Evolutionary conservation across 2,113 vertebrate species (phyloP), one percentile per base, ranked within the genome.

Genomic region (Mustela nigripes): DNA sequence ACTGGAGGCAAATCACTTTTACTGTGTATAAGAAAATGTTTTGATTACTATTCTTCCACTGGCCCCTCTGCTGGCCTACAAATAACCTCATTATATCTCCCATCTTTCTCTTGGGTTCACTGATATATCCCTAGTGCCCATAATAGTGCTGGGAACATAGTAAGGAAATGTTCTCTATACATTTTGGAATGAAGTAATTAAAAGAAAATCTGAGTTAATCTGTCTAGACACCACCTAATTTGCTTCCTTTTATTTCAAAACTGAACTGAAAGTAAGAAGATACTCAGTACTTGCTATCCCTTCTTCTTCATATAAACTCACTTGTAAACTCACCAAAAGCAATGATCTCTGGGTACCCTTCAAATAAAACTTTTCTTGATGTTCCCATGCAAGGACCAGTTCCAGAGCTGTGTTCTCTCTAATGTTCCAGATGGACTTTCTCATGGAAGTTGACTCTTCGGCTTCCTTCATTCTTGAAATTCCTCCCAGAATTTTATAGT

Each of bases 241-340:
- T 79, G 74, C 63, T 95, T 91, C 26, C 9, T 74, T 82, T 53
- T 82, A 82, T 81, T 86, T 93, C 18, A 93, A 97, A 95, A 79
- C 28, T 83, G 53, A 95, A 76, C 28, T 60, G 8, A 82, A 69
- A 60, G 7, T 93, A 31, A 94, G 62, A 67, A 26, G 60, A 36
- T 76, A 88, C 26, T 91, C 22, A 62, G 36, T 88, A 80, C 91
- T 95, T 67, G 84, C 50, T 53, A 14, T 39, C 31, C 31, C 22
- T 84, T 91, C 15, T 86, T 94, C n/a, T 21, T 81, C 31, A 42
- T 22, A 45, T 78, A 33, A 94, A 63, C 9, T 69, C 28, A 89
- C 14, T 28, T 91, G 0, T 79, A 95, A 93, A 28, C 3, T 15
- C 9, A 67, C 24, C 4, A 18, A 84, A 91, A 89, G 28, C 58